Conservation (phyloP, 2,888 invertebrate genomes). For the Sturmia bella region DNA sequence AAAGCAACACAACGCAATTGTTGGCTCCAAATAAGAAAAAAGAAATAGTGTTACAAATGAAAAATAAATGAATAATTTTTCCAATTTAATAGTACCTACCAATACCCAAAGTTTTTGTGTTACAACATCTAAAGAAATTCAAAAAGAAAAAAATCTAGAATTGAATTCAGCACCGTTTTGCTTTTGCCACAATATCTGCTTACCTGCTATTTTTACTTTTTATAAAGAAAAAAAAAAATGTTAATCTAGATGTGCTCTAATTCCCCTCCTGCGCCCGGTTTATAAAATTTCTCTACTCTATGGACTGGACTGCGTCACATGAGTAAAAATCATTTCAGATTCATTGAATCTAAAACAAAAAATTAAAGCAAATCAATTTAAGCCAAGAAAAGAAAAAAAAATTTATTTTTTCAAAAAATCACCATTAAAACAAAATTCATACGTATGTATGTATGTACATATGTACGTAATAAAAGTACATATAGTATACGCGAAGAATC, state of each 20-base stretch:
- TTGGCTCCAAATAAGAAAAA: conserved; percentile 24
- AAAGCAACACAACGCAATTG: conserved; percentile 32
- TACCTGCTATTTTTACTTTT: no score
- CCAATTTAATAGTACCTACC: background rate
- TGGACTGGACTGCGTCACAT: background rate
- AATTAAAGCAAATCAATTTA: conserved; percentile 15
- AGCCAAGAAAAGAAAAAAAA: conserved; percentile 38
- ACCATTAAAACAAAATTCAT: background rate
- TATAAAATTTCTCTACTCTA: no score
- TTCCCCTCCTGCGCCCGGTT: no score
- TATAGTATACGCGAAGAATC: conserved; percentile 23
- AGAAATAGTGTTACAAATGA: conserved; percentile 18
- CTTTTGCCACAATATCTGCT: no score
- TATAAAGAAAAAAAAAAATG: no score
- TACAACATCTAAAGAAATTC: no score
- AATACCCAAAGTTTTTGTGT: background rate
- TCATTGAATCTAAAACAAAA: background rate
- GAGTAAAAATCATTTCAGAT: background rate
- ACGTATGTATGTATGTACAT: background rate
- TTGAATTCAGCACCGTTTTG: no score
- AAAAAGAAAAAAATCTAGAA: no score
- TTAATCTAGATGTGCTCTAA: no score
- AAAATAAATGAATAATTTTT: conserved; percentile 10
- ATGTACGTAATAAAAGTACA: conserved; percentile 11
- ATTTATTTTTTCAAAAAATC: background rate